Conservation (phyloP, 2,888 invertebrate species). For the Leucania comma region DNA sequence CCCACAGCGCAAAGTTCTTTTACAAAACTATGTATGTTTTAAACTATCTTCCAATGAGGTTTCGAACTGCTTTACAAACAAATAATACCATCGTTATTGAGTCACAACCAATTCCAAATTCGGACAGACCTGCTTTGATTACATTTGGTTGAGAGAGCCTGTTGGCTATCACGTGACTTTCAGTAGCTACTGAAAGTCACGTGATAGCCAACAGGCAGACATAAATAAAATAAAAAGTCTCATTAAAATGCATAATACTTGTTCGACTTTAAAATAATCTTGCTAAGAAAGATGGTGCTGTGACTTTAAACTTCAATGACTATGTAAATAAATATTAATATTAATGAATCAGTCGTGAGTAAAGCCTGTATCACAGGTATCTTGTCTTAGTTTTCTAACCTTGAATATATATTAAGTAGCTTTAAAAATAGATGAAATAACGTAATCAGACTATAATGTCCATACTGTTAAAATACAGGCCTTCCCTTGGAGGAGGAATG, state of each 20-base stretch:
- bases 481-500: no score
- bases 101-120: no score
- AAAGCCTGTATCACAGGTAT: slow-evolving; percentile 17
- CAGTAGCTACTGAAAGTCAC: no score
- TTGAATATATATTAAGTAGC: background rate
- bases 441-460: no score
- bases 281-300: slow-evolving; percentile 10
- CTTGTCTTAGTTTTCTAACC: background rate
- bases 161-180: background rate
- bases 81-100: background rate
- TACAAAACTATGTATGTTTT: no score
- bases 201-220: no score
- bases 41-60: no score
- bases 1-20: no score
- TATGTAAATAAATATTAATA: slow-evolving; percentile 56
- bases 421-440: background rate
- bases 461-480: background rate
- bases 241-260: slow-evolving; percentile 16
- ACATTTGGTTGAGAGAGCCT: no score
- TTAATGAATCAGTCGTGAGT: slow-evolving; percentile 42
- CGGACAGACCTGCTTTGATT: no score
- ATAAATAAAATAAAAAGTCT: slow-evolving; percentile 1
- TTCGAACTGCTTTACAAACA: no score
- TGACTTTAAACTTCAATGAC: slow-evolving; percentile 18
- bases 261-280: slow-evolving; percentile 21